A percentile compares a stretch with the other conserved stretches of the same genome.
Evolutionary conservation across 2,888 invertebrate species (phyloP).

Genomic region (Dusona sp.): DNA sequence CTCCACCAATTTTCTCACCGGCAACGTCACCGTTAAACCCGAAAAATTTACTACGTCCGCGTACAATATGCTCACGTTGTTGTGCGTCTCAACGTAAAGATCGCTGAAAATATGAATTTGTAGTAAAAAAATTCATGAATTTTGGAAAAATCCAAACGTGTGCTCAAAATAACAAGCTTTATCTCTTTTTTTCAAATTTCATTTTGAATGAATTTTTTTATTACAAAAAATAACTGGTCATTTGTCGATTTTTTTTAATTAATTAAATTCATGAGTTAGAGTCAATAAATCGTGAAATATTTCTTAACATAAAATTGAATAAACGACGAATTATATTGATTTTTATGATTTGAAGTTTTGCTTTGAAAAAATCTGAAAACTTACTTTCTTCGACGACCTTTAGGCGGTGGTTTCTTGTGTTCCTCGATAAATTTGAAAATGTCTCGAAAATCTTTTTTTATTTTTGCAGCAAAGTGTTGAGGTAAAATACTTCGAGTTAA

Average conservation of each 20-base stretch:
- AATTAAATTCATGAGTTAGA: too few species aligned
- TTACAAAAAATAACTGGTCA: too few species aligned
- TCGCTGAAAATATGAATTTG: slow-evolving; percentile 87
- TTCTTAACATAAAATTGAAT: neutral
- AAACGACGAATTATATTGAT: neutral
- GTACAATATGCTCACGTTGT: slow-evolving; percentile 95
- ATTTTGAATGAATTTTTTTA: too few species aligned
- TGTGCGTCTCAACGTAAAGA: slow-evolving; percentile 94
- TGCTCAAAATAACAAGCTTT: neutral
- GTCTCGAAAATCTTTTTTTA: slow-evolving; percentile 86
- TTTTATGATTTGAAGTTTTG: neutral
- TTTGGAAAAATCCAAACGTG: neutral
- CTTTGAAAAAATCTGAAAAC: slow-evolving; percentile 35
- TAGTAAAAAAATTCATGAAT: neutral
- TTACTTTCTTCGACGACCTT: slow-evolving; percentile 85
- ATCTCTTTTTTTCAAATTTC: too few species aligned
- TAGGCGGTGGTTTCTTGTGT: slow-evolving; percentile 82
- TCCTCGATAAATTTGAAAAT: slow-evolving; percentile 84
- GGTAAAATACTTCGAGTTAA: slow-evolving; percentile 95
- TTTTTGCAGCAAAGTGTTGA: slow-evolving; percentile 90
- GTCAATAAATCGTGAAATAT: too few species aligned
- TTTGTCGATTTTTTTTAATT: too few species aligned
- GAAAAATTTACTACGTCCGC: slow-evolving; percentile 98
- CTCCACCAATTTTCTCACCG: slow-evolving; percentile 93
- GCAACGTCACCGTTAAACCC: slow-evolving; percentile 92